These are phyloP conservation scores for Synergus itoensis DNA, from an alignment of 2,888 invertebrate species.

Conservation along the genomic window DNA sequence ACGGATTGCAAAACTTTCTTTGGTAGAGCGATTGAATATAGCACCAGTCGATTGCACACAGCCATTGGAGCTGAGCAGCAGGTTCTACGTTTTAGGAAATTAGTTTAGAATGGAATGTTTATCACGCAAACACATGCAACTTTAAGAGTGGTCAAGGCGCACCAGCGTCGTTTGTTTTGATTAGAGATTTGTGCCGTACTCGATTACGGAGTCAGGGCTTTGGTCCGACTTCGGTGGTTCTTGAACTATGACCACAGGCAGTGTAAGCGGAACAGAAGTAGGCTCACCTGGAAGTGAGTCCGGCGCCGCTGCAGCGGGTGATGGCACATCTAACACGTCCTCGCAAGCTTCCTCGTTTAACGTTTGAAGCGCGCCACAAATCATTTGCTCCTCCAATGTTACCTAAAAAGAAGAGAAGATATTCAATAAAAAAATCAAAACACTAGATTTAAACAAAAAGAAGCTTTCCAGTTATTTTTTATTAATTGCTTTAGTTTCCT, in stretches of 20 bases:
- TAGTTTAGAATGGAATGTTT: slow-evolving; percentile 20
- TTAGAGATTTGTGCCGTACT: slow-evolving; percentile 68
- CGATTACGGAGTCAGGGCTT: slow-evolving; percentile 74
- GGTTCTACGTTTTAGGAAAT: slow-evolving; percentile 8
- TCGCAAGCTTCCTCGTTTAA: slow-evolving; percentile 96
- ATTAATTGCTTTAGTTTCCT: slow-evolving; percentile 38
- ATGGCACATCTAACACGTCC: slow-evolving; percentile 87
- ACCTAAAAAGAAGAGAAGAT: slow-evolving; percentile 81
- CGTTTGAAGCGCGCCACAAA: slow-evolving; percentile 94
- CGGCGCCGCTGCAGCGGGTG: slow-evolving; percentile 64
- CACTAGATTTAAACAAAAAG: background rate
- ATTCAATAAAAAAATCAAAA: slow-evolving; percentile 35
- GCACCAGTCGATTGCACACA: background rate
- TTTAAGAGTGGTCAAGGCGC: background rate
- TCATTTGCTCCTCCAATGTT: slow-evolving; percentile 96
- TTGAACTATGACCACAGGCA: slow-evolving; percentile 77
- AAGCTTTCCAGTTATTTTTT: slow-evolving; percentile 39
- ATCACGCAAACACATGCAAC: slow-evolving; percentile 3
- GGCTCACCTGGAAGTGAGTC: slow-evolving; percentile 77
- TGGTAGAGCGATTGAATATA: background rate
- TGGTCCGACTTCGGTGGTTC: slow-evolving; percentile 74
- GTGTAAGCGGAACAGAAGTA: slow-evolving; percentile 73
- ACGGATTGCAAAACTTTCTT: background rate
- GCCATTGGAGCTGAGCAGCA: background rate
- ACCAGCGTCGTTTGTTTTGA: slow-evolving; percentile 44